phyloP scores from a whole-genome alignment of 2,797 vertebrate genomes.

The Alauda arvensis region DNA sequence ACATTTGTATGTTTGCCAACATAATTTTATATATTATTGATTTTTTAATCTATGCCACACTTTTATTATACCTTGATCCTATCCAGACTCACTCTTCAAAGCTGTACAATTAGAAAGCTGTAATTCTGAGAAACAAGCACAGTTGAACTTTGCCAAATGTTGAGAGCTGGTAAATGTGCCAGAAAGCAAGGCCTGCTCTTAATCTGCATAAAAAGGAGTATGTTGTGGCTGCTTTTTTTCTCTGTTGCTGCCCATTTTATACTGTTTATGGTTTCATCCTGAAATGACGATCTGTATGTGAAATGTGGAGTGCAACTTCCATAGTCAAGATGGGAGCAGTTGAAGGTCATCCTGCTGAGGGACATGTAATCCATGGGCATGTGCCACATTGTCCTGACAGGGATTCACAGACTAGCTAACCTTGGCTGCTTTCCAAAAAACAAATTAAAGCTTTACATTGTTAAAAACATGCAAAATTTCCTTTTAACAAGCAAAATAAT shows the following conservation, averaged over 20 bases:
- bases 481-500: background rate
- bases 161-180: background rate
- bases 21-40: background rate
- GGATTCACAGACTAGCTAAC: background rate
- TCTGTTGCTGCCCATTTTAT: background rate
- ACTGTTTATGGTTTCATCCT: background rate
- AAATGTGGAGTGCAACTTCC: background rate
- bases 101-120: background rate
- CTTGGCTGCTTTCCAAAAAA: background rate
- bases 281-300: background rate
- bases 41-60: constrained; percentile 4
- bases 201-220: background rate
- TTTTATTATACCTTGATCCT: constrained; percentile 21
- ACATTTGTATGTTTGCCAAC: constrained; percentile 6
- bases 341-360: background rate
- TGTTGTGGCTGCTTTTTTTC: background rate
- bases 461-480: background rate
- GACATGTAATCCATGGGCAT: background rate
- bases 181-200: background rate
- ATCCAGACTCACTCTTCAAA: constrained; percentile 10
- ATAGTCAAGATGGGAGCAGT: background rate
- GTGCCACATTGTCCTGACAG: background rate
- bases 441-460: background rate
- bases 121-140: constrained; percentile 25
- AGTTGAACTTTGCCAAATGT: constrained; percentile 9